A percentile compares a stretch with the other conserved stretches of the same genome.
These are phyloP conservation scores for Drosophila leontia DNA, from an alignment of 1,140 invertebrate genomes.

Conservation along the genomic window DNA sequence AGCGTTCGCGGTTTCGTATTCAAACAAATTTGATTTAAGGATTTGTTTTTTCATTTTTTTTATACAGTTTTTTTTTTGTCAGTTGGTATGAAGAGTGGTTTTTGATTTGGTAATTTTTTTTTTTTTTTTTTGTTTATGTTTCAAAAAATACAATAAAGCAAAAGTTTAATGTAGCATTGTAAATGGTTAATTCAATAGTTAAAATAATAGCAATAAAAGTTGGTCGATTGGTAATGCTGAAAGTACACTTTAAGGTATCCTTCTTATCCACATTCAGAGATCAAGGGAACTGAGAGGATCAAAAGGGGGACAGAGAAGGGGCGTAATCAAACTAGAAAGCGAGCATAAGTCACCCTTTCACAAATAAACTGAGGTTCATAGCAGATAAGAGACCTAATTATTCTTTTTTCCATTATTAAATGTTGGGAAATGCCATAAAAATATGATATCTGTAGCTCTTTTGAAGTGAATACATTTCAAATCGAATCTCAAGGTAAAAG, in stretches of 20 bases:
- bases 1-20: constrained; percentile 52
- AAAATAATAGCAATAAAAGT: constrained; percentile 53
- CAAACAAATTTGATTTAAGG: constrained; percentile 57
- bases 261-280: constrained; percentile 13
- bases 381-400: not conserved
- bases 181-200: constrained; percentile 71
- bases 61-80: constrained; percentile 68
- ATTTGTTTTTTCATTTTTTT: constrained; percentile 53
- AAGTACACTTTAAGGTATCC: constrained; percentile 39
- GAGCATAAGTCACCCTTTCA: not conserved
- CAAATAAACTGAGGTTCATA: not conserved
- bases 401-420: no score
- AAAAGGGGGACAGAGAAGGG: not conserved
- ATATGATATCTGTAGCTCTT: no score
- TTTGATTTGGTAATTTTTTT: constrained; percentile 60
- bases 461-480: not conserved
- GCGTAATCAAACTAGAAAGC: not conserved
- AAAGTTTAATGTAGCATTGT: constrained; percentile 85
- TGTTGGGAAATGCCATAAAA: no score
- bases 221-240: constrained; percentile 51
- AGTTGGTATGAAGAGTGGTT: constrained; percentile 78
- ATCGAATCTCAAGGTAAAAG: not conserved
- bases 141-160: constrained; percentile 85
- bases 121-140: constrained; percentile 78
- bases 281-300: constrained; percentile 9